A percentile compares a stretch with the other conserved stretches of the same genome.
Conservation (phyloP, 2,113 vertebrate species). For the Nestor notabilis region DNA sequence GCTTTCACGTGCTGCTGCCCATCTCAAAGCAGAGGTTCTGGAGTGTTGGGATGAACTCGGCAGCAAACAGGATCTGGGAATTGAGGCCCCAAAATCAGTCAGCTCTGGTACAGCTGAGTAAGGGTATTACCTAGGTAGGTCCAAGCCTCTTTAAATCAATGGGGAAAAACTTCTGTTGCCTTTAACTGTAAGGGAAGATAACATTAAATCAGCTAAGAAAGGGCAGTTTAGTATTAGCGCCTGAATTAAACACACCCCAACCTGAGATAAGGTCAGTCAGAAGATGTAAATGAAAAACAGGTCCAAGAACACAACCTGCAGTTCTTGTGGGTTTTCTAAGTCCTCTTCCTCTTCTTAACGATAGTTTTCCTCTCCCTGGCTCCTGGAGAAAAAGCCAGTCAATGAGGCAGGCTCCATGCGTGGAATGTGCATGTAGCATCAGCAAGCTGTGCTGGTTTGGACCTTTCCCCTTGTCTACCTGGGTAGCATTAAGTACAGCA, state of each 20-base stretch:
- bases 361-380: background rate
- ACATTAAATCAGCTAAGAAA: background rate
- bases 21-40: background rate
- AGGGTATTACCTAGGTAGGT: background rate
- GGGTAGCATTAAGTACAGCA: rapidly evolving
- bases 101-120: background rate
- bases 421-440: rapidly evolving
- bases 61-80: background rate
- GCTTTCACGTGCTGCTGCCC: background rate
- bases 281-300: background rate
- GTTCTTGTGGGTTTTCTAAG: background rate
- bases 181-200: background rate
- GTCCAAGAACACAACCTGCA: background rate
- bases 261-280: background rate
- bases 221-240: rapidly evolving
- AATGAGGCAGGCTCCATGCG: rapidly evolving
- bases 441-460: background rate
- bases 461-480: background rate
- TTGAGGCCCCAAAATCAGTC: background rate
- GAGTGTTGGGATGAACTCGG: background rate
- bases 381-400: background rate
- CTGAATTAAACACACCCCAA: background rate
- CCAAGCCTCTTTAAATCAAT: background rate
- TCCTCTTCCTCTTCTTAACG: background rate
- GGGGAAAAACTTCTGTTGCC: background rate